Percentiles rank a stretch among this genome's conserved stretches.
Conservation (phyloP, 2,888 invertebrate species). For the Epistrophella euchroma region DNA sequence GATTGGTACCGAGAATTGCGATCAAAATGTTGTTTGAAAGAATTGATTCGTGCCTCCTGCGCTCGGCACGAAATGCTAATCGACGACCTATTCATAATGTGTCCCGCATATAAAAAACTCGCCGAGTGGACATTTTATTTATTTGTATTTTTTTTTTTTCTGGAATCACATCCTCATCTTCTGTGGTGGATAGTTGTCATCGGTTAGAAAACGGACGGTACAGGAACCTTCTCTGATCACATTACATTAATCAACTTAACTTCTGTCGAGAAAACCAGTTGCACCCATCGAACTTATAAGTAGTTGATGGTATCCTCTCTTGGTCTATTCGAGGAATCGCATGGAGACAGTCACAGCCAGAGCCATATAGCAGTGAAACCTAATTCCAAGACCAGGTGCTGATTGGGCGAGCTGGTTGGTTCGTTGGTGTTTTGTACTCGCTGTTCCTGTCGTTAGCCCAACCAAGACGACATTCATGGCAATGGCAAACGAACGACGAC, state of each 20-base stretch:
- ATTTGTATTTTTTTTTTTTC: neutral
- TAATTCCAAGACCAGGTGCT: slow-evolving; percentile 75
- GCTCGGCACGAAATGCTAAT: slow-evolving; percentile 74
- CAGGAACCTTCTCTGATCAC: slow-evolving; percentile 73
- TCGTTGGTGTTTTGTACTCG: slow-evolving; percentile 20
- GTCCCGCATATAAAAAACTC: slow-evolving; percentile 70
- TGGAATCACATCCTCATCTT: slow-evolving; percentile 72
- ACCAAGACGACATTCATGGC: slow-evolving; percentile 33
- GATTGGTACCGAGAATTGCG: slow-evolving; percentile 70
- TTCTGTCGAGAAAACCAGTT: slow-evolving; percentile 70
- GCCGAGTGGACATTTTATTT: slow-evolving; percentile 62
- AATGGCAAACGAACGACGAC: slow-evolving; percentile 12
- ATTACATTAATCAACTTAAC: slow-evolving; percentile 75
- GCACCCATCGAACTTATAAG: slow-evolving; percentile 52
- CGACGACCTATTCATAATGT: slow-evolving; percentile 74
- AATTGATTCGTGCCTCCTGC: slow-evolving; percentile 66
- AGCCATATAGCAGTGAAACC: slow-evolving; percentile 50
- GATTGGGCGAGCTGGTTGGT: slow-evolving; percentile 58
- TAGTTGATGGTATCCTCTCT: slow-evolving; percentile 34
- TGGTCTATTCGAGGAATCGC: slow-evolving; percentile 57
- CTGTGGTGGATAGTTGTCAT: slow-evolving; percentile 62
- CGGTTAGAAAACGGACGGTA: slow-evolving; percentile 51
- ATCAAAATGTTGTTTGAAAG: slow-evolving; percentile 57
- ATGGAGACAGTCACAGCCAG: slow-evolving; percentile 16
- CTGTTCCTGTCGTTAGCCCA: slow-evolving; percentile 48